Evolutionary conservation across 2,888 invertebrate species (phyloP).

Genomic region (Lissocephala sabroskyi): DNA sequence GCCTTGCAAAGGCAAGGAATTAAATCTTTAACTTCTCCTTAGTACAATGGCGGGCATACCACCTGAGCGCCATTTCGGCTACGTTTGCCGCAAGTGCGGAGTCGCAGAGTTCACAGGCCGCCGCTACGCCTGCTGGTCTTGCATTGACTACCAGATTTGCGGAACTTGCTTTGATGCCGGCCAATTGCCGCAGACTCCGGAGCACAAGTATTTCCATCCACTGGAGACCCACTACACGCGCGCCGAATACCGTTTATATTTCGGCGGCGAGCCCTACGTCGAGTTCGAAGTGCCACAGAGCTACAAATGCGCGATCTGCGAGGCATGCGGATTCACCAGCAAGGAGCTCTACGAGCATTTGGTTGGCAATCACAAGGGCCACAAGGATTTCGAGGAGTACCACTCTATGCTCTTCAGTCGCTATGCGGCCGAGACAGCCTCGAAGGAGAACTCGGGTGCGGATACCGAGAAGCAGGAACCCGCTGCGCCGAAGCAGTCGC

Average conservation of each 20-base stretch:
- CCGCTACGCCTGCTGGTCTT: conserved; percentile 35
- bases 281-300: conserved; percentile 26
- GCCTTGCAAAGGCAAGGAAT: too few relatives aligned
- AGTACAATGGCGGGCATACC: neutral
- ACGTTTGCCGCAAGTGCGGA: conserved; percentile 23
- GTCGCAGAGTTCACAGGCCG: conserved; percentile 21
- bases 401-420: conserved; percentile 11
- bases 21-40: too few relatives aligned
- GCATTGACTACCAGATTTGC: conserved; percentile 30
- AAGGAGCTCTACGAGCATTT: conserved; percentile 20
- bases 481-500: too few relatives aligned
- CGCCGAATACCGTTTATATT: conserved; percentile 25
- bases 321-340: conserved; percentile 8
- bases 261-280: conserved; percentile 24
- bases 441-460: too few relatives aligned
- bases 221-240: conserved; percentile 29
- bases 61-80: conserved; percentile 31
- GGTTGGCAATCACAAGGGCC: conserved; percentile 5
- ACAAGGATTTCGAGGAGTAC: conserved; percentile 22
- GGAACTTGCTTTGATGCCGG: conserved; percentile 28
- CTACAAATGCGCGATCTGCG: conserved; percentile 37
- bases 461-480: too few relatives aligned
- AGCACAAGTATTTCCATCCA: conserved; percentile 35
- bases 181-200: neutral
- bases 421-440: conserved; percentile 1